These are phyloP conservation scores for Boloria selene DNA, from an alignment of 2,888 invertebrate species.

Conservation along the genomic window DNA sequence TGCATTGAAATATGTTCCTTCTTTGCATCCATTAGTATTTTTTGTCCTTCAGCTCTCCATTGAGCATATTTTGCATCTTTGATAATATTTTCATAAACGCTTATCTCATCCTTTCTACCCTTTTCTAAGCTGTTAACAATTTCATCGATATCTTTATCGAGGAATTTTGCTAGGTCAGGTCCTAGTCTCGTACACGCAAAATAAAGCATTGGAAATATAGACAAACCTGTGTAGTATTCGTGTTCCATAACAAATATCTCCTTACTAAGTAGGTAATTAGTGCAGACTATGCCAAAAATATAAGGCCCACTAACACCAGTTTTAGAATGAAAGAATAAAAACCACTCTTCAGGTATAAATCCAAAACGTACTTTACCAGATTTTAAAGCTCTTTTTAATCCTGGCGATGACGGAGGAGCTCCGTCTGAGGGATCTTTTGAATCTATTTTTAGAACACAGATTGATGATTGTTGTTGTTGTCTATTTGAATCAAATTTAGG, in stretches of 20 bases:
- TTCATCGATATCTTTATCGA: slow-evolving; percentile 88
- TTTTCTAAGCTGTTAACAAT: slow-evolving; percentile 76
- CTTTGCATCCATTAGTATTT: slow-evolving; percentile 89
- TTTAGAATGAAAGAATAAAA: slow-evolving; percentile 93
- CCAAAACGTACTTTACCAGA: slow-evolving; percentile 80
- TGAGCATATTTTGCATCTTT: slow-evolving; percentile 85
- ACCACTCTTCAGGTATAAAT: slow-evolving; percentile 82
- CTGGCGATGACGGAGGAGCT: slow-evolving; percentile 2
- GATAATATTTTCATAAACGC: slow-evolving; percentile 75
- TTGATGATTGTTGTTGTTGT: not conserved
- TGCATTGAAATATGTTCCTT: slow-evolving; percentile 96
- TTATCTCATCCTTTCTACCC: slow-evolving; percentile 76
- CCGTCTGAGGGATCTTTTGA: not conserved
- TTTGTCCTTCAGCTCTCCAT: slow-evolving; percentile 89
- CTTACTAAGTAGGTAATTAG: slow-evolving; percentile 94
- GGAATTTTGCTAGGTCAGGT: slow-evolving; percentile 76
- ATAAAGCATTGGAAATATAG: slow-evolving; percentile 84
- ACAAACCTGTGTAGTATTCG: slow-evolving; percentile 91
- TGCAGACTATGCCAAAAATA: slow-evolving; percentile 87
- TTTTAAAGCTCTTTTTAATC: slow-evolving; percentile 48
- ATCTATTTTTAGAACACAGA: not conserved
- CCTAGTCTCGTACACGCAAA: slow-evolving; percentile 86
- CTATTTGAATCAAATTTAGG: slow-evolving; percentile 18
- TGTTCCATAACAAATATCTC: slow-evolving; percentile 97
- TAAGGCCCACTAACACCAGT: slow-evolving; percentile 95